A percentile compares a stretch with the other conserved stretches of the same genome.
phyloP scores from a whole-genome alignment of 37 sponge, comb jelly and placozoan species.

The Geodia barretti region DNA sequence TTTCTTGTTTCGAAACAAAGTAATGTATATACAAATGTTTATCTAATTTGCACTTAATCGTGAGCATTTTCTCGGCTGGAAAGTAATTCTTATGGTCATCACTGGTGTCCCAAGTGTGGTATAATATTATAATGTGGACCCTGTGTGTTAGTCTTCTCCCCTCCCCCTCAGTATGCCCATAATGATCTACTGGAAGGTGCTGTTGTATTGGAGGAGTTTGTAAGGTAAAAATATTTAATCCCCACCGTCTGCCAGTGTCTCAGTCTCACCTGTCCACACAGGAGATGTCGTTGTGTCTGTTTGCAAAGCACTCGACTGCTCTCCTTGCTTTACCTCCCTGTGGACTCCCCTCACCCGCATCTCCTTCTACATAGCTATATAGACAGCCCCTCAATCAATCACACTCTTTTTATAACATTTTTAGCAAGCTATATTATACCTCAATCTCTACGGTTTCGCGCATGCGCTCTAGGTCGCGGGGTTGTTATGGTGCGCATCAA shows the following conservation, averaged over 20 bases:
- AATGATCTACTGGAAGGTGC: conserved; percentile 84
- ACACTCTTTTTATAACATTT: not conserved
- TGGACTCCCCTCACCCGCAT: not conserved
- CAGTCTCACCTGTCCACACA: not conserved
- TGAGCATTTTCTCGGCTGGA: too few species aligned
- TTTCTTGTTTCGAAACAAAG: too few species aligned
- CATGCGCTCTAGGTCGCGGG: not conserved
- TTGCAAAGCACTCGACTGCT: conserved; percentile 34
- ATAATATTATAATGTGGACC: too few species aligned
- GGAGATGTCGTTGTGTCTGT: conserved; percentile 38
- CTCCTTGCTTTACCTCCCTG: conserved; percentile 4
- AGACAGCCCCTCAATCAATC: not conserved
- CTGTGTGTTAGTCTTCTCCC: not conserved
- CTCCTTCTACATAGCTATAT: not conserved
- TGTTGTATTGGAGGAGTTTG: conserved; percentile 82
- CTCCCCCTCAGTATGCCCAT: conserved; percentile 60
- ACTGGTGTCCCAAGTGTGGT: too few species aligned
- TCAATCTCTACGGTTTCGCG: not conserved
- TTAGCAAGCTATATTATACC: not conserved
- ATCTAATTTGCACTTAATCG: too few species aligned
- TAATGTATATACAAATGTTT: too few species aligned
- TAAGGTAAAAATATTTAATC: conserved; percentile 40
- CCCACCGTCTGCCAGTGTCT: not conserved
- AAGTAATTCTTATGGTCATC: too few species aligned
- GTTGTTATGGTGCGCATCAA: not conserved